Base-by-base conservation (phyloP, 2,797 vertebrate genomes). In the Botia almorhae region DNA sequence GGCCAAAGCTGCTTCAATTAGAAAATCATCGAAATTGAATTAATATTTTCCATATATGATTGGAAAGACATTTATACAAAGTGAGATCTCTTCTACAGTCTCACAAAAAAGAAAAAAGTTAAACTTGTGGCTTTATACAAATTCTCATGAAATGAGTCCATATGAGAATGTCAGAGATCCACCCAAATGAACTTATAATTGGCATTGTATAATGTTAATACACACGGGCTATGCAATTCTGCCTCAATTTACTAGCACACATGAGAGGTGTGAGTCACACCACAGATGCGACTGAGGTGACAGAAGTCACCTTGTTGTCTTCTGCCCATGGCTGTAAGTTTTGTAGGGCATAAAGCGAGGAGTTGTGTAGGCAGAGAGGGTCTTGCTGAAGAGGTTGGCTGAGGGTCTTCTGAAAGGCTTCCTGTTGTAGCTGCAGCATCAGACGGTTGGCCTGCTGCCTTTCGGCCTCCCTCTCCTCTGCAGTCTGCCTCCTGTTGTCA, bases 271-370 rank as follows among this genome's bases (percentile, higher is more conserved):
- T 78, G 70, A 64, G 69, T 94, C 92, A 94, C 83, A 94, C 94
- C 72, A 94, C 92, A 87, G 93, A 94, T 76, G 94, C 94, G 83
- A 93, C 83, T 80, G 93, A 93, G 92, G 94, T 95, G 93, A 95
- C 93, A 88, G 94, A 94, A 89, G 94, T 94, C 93, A 95, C 96
- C 93, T 97, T 96, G 94, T 96, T 96, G 90, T 98, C 96, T 80
- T 98, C 97, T 0, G 96, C 97, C 98, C 98, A 99, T 78, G 97
- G 98, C 93, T 99, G 97, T 85, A 99, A 94, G 94, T 98, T 98
- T 94, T 99, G 98, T 91, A 99, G 93, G 86, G 98, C 98, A 69
- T 96, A 98, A 77, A 99, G 96, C 12, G 98, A 99, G 83, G 98
- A 96, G 93, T 99, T 99, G 94, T 99, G 97, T 90, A 97, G 93